These are phyloP conservation scores for Poecilus cupreus DNA, from an alignment of 2,888 invertebrate genomes.

Conservation along the genomic window DNA sequence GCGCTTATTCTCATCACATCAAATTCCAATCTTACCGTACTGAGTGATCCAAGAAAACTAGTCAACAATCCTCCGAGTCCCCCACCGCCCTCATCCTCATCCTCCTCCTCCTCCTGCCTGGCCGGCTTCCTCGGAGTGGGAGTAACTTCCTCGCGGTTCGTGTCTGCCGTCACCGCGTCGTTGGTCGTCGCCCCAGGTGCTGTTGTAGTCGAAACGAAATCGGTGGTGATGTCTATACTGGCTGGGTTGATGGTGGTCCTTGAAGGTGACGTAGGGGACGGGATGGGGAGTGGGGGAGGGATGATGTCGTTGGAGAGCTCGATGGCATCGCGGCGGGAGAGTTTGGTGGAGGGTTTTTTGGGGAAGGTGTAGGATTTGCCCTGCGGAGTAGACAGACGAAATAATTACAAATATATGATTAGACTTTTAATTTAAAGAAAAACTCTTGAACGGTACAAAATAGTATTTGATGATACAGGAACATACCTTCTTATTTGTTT, in stretches of 20 bases:
- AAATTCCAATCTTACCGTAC: constrained; percentile 68
- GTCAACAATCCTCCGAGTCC: constrained; percentile 70
- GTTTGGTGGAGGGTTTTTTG: neutral
- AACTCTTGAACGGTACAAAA: too few species aligned
- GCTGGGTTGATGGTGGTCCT: constrained; percentile 12
- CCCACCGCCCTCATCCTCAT: constrained; percentile 68
- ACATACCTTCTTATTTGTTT: too few species aligned
- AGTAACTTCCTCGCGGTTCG: constrained; percentile 32
- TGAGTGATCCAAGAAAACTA: constrained; percentile 70
- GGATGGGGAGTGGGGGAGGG: neutral
- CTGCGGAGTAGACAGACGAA: neutral
- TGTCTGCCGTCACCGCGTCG: neutral
- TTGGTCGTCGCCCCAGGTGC: neutral
- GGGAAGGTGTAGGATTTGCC: neutral
- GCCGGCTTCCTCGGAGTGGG: constrained; percentile 42
- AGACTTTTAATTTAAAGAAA: too few species aligned
- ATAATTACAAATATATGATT: neutral
- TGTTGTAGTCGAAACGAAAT: neutral
- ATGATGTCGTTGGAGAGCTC: constrained; percentile 12
- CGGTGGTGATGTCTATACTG: neutral
- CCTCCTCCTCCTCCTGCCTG: constrained; percentile 63
- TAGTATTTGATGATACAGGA: too few species aligned
- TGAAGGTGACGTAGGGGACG: neutral
- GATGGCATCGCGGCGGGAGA: neutral
- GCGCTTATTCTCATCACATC: neutral